Percentiles rank a stretch among this genome's conserved stretches.
phyloP scores from a whole-genome alignment of 2,888 invertebrate genomes.

The Lycaena phlaeas region DNA sequence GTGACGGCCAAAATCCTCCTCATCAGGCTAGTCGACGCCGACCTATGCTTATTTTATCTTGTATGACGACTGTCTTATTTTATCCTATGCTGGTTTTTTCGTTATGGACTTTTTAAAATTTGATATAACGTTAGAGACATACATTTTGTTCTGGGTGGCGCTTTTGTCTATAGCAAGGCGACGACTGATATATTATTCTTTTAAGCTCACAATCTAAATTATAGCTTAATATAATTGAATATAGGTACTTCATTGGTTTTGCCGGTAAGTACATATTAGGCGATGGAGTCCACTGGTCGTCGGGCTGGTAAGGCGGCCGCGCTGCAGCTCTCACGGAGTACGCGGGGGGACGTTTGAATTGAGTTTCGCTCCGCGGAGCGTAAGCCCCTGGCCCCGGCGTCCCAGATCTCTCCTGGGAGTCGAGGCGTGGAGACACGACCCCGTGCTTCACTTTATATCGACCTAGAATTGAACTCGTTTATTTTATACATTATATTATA shows the following conservation, averaged over 20 bases:
- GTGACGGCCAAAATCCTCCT: too few relatives aligned
- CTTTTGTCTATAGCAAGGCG: too few relatives aligned
- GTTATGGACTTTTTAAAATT: too few relatives aligned
- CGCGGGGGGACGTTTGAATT: slow-evolving; percentile 36
- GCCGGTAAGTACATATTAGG: slow-evolving; percentile 54
- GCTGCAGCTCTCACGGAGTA: slow-evolving; percentile 36
- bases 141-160: too few relatives aligned
- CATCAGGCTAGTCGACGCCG: too few relatives aligned
- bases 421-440: slow-evolving; percentile 31
- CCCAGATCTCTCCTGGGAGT: slow-evolving; percentile 22
- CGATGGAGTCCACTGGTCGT: slow-evolving; percentile 52
- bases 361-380: slow-evolving; percentile 22
- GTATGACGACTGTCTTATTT: too few relatives aligned
- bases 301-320: slow-evolving; percentile 34
- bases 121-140: too few relatives aligned
- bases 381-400: slow-evolving; percentile 45
- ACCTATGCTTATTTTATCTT: too few relatives aligned
- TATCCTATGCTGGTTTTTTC: too few relatives aligned
- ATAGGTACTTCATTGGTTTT: slow-evolving; percentile 34
- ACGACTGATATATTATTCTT: too few relatives aligned
- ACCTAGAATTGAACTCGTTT: slow-evolving; percentile 23
- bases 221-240: too few relatives aligned
- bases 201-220: too few relatives aligned
- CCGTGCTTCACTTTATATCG: slow-evolving; percentile 34
- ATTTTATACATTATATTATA: background rate